phyloP scores from a whole-genome alignment of 2,113 vertebrate genomes.

The Oreocharis arfaki region DNA sequence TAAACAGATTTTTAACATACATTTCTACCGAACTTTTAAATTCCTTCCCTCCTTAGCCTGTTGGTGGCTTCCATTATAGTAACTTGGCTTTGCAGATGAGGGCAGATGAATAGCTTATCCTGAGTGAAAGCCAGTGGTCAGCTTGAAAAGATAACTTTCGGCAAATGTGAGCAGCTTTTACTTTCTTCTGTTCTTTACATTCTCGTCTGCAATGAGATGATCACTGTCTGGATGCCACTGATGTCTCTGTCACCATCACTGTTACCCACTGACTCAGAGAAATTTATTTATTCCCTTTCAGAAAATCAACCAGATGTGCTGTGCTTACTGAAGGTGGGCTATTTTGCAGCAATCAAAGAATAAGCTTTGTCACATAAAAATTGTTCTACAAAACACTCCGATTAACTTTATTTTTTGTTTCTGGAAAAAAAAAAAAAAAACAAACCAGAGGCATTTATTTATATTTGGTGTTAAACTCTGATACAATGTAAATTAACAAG shows the following conservation, averaged over 20 bases:
- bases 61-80: not conserved
- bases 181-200: not conserved
- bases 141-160: not conserved
- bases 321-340: not conserved
- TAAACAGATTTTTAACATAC: constrained; percentile 49
- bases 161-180: not conserved
- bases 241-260: not conserved
- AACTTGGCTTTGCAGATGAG: not conserved
- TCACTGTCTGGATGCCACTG: not conserved
- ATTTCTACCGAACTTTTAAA: not conserved
- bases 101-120: not conserved
- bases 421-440: not conserved
- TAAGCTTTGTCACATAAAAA: not conserved
- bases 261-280: not conserved
- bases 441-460: not conserved
- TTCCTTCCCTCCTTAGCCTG: not conserved
- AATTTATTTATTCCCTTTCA: not conserved
- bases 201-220: not conserved
- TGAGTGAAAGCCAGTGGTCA: not conserved
- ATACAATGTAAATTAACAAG: not conserved
- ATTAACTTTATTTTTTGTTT: not conserved
- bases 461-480: not conserved
- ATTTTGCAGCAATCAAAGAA: not conserved
- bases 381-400: accelerated
- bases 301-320: not conserved